Evolutionary conservation across 2,888 invertebrate genomes (phyloP), one percentile per base, ranked within the genome.

Genomic region (Polylopha cassiicola): DNA sequence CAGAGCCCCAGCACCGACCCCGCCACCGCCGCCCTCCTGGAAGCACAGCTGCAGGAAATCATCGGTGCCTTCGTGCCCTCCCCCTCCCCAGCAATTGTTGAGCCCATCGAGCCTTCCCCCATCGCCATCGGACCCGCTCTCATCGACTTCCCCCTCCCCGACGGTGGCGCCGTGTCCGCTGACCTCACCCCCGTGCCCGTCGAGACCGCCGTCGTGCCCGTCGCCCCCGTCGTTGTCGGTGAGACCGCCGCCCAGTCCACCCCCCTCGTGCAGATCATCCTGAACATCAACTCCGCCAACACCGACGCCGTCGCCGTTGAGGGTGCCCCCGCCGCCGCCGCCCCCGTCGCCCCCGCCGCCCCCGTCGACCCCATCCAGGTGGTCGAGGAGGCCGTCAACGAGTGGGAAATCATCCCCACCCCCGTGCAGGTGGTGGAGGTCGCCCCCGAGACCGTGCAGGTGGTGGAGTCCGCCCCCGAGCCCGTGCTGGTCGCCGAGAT

Each of bases 1-100:
- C 39, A 65, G 32, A 68, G 65, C 59, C 72, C 73, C 43, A 65
- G 39, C 63, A 69, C 73, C 28, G 64, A 70, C 61, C 69, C 71
- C 24, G 65, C 63, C 43, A 68, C 70, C 55, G 69, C 61, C 14
- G 50, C 43, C n/a, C 53, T 64, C 7, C 56, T 72, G 8, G 62
- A 68, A 14, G 48, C 62, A 17, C 61, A 60, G 47, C 56, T 73
- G 11, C 33, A 41, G 1, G 50, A 55, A 2, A 59, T 71, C 47
- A 30, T 72, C 13, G 48, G 37, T 3, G 55, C 46, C 4, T 5
- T 32, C 31, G 36, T 39, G 45, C 61, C 62, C 24, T 32, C 55
- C 32, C 52, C 43, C 15, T 34, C 26, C 6, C 47, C 47, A 14
- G 46, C 49, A 11, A 37, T 50, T 11, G 48, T 48, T 54, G 13